Conservation (phyloP, 2,113 vertebrate species). For the Phoenicopterus ruber region DNA sequence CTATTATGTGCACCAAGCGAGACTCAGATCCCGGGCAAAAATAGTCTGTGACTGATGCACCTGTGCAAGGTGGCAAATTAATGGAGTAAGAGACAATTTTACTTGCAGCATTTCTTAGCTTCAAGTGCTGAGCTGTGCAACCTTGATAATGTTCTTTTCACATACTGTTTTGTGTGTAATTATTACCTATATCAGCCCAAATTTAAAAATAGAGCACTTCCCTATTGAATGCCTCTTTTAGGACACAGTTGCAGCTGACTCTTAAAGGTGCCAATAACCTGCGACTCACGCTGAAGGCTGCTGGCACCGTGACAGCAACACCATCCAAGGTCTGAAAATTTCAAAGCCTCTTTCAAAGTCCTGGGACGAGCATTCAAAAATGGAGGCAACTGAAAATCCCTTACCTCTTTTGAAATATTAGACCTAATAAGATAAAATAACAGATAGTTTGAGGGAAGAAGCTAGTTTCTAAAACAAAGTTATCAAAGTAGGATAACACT, state of each 20-base stretch:
- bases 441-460: constrained; percentile 17
- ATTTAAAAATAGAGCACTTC: constrained; percentile 40
- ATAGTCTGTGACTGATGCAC: constrained; percentile 45
- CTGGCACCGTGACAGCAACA: neutral
- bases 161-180: constrained; percentile 42
- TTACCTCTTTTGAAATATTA: neutral
- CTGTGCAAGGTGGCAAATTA: constrained; percentile 46
- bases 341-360: neutral
- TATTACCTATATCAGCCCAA: constrained; percentile 50
- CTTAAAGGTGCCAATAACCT: constrained; percentile 6
- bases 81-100: constrained; percentile 34
- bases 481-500: constrained; percentile 50
- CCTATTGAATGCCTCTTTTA: neutral
- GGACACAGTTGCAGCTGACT: neutral
- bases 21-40: constrained; percentile 1
- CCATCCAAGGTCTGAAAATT: neutral
- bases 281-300: neutral
- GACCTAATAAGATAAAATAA: constrained; percentile 12
- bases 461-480: constrained; percentile 36
- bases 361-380: neutral
- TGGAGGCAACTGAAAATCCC: neutral
- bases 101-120: constrained; percentile 24
- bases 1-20: neutral
- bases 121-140: constrained; percentile 57
- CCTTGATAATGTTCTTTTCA: constrained; percentile 57